Evolutionary conservation across 2,888 invertebrate species (phyloP).

Genomic region (Temnothorax rugatulus): DNA sequence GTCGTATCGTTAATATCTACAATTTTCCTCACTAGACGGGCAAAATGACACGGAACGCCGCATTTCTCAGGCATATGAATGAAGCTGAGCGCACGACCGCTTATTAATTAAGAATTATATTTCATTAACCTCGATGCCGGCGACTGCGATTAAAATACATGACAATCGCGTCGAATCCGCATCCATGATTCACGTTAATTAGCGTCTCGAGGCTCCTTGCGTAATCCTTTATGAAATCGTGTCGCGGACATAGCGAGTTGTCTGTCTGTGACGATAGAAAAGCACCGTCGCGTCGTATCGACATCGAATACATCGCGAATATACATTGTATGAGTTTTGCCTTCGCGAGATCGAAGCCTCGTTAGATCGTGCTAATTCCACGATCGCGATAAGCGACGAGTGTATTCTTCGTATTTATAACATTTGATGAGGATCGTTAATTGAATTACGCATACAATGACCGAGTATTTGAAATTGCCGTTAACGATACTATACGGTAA

Average conservation of each 20-base stretch:
- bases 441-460: background rate
- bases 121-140: slow-evolving; percentile 53
- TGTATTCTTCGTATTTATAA: slow-evolving; percentile 12
- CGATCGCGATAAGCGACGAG: background rate
- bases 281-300: background rate
- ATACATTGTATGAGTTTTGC: slow-evolving; percentile 10
- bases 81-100: background rate
- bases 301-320: slow-evolving; percentile 22
- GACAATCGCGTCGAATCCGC: slow-evolving; percentile 60
- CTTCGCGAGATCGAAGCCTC: slow-evolving; percentile 11
- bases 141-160: slow-evolving; percentile 62
- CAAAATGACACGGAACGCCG: background rate
- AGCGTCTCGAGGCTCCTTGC: slow-evolving; percentile 66
- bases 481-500: background rate
- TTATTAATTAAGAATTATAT: slow-evolving; percentile 54
- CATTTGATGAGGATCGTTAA: background rate
- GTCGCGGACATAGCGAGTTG: slow-evolving; percentile 48
- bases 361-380: slow-evolving; percentile 5
- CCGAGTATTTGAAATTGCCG: background rate
- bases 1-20: background rate
- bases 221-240: slow-evolving; percentile 67
- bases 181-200: slow-evolving; percentile 72
- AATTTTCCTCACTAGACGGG: background rate
- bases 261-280: slow-evolving; percentile 4
- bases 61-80: slow-evolving; percentile 3